Base-by-base conservation (phyloP, 2,888 invertebrate genomes). In the Drosophila neotestacea region DNA sequence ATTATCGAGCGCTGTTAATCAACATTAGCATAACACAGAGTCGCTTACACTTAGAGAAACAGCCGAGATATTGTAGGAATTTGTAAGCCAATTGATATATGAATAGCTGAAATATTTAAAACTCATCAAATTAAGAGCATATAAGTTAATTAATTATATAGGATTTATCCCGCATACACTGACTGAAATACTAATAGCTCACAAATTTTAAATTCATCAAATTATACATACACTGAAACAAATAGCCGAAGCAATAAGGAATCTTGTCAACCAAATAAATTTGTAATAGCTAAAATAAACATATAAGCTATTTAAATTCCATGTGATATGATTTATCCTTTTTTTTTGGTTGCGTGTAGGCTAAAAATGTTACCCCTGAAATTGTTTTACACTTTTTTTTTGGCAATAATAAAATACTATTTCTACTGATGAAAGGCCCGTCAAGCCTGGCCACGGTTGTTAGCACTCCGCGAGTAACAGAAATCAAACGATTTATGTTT, bases 401-500 rank as follows among this genome's bases (percentile, higher is more conserved):
- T 68, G 59, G 54, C 65, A 50, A 62, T 42, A 56, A 69, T 42
- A 56, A 69, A 60, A 63, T 68, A 62, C 60, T 59, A 56, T 65
- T 68, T 61, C 22, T 73, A 66, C 56, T 85, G 87, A 85, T 83
- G 83, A 83, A 83, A 83, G 85, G 79, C 82, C 66, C 79, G 73
- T 83, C 85, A 71, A 70, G 59, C 63, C 64, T 73, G 79, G 75
- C 70, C 74, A 82, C 83, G 81, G 84, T 73, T 84, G 81, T 86
- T 81, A 81, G 84, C 74, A 69, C 72, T 68, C 52, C 44, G 47
- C 64, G 47, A 74, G 67, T 68, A 77, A 63, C 69, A 73, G 74
- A 81, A 88, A 84, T 88, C 87, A 83, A 89, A 89, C 90, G 91
- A 92, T 91, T 91, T 91, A 92, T 91, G 90, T 85, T 89, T 90